phyloP scores from a whole-genome alignment of 2,888 invertebrate species.

The Psylliodes chrysocephalus region DNA sequence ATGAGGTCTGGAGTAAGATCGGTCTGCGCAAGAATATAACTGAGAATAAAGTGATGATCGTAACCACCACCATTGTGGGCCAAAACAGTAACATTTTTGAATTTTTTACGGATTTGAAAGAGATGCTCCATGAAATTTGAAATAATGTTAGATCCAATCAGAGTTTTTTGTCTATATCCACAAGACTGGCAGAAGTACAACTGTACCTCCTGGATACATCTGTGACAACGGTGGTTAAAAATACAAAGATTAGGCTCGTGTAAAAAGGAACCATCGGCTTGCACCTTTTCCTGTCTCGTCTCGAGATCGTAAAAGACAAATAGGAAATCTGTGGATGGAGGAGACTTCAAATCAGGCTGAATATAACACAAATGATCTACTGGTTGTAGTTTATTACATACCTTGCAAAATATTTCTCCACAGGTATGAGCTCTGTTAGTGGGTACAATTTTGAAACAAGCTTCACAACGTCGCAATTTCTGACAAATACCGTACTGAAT shows the following conservation, averaged over 20 bases:
- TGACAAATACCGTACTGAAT: slow-evolving; percentile 23
- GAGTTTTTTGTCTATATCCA: slow-evolving; percentile 1
- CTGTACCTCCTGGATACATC: not conserved
- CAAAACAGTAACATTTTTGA: slow-evolving; percentile 23
- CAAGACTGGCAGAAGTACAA: not conserved
- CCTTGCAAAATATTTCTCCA: slow-evolving; percentile 11
- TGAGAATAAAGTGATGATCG: slow-evolving; percentile 37
- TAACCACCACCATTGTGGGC: slow-evolving; percentile 34
- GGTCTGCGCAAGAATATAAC: slow-evolving; percentile 31
- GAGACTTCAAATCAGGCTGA: slow-evolving; percentile 14
- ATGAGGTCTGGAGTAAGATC: slow-evolving; percentile 34
- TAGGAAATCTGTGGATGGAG: slow-evolving; percentile 20
- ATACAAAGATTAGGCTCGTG: slow-evolving; percentile 30
- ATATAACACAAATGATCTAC: slow-evolving; percentile 36
- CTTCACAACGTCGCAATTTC: slow-evolving; percentile 9
- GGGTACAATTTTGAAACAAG: slow-evolving; percentile 25
- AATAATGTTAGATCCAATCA: not conserved
- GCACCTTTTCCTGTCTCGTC: slow-evolving; percentile 35
- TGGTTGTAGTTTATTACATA: slow-evolving; percentile 1
- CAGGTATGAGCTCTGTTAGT: slow-evolving; percentile 15
- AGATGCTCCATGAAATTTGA: slow-evolving; percentile 7
- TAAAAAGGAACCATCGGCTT: slow-evolving; percentile 2
- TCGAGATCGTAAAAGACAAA: slow-evolving; percentile 46
- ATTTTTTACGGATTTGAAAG: slow-evolving; percentile 15
- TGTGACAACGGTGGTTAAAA: slow-evolving; percentile 2